Percentiles rank a stretch among this genome's conserved stretches.
Conservation (phyloP, 2,797 vertebrate genomes). For the Oreochromis grahami region DNA sequence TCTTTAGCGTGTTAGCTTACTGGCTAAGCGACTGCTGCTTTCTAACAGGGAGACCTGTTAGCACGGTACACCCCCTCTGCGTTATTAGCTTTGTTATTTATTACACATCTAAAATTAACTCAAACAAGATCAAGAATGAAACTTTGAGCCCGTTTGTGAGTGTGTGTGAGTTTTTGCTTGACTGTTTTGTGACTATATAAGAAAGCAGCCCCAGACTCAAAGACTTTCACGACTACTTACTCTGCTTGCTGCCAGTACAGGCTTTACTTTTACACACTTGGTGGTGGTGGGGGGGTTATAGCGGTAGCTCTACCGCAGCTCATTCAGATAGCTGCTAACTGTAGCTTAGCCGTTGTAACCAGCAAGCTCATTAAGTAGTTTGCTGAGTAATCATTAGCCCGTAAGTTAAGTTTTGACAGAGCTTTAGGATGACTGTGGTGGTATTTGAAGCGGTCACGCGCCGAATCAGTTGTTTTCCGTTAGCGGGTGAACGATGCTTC, state of each 20-base stretch:
- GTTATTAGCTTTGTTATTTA: not conserved
- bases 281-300: not conserved
- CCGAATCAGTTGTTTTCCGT: not conserved
- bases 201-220: not conserved
- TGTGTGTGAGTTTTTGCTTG: not conserved
- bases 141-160: not conserved
- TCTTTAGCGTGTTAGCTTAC: conserved; percentile 17
- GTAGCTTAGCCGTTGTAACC: conserved; percentile 39
- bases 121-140: not conserved
- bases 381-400: conserved; percentile 75
- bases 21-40: conserved; percentile 12
- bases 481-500: not conserved
- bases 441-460: not conserved
- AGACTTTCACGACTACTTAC: not conserved
- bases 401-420: conserved; percentile 19
- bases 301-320: not conserved
- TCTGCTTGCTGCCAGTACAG: not conserved
- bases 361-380: conserved; percentile 66
- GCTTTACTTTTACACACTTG: not conserved
- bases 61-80: conserved; percentile 11
- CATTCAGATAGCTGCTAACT: conserved; percentile 1
- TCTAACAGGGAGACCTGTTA: conserved; percentile 20
- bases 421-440: rapidly evolving
- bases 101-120: not conserved
- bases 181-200: not conserved